These are phyloP conservation scores for Eilema caniola DNA, from an alignment of 2,888 invertebrate species.

Conservation along the genomic window DNA sequence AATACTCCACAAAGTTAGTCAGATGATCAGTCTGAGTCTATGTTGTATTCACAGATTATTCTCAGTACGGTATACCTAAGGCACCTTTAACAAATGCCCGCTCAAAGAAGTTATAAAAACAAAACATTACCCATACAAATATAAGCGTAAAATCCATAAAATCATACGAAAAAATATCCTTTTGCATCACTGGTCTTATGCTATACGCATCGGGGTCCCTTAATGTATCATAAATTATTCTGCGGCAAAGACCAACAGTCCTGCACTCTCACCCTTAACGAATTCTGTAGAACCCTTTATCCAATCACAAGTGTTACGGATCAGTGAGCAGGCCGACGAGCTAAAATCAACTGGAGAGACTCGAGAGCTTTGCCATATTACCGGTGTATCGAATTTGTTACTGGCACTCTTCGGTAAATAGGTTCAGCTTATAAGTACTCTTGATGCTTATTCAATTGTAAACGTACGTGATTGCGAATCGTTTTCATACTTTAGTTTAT, in stretches of 20 bases:
- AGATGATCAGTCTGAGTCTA: not conserved
- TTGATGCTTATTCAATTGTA: constrained; percentile 42
- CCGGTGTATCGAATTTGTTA: constrained; percentile 46
- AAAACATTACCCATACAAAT: not conserved
- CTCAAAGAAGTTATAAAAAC: not conserved
- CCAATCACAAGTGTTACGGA: constrained; percentile 75
- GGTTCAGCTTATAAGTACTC: constrained; percentile 33
- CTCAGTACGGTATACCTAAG: too few species aligned
- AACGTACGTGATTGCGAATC: constrained; percentile 26
- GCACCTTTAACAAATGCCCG: not conserved
- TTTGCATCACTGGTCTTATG: constrained; percentile 18
- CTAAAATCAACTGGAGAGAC: constrained; percentile 65
- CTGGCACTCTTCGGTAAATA: constrained; percentile 29
- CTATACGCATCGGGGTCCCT: constrained; percentile 41
- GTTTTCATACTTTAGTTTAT: constrained; percentile 22
- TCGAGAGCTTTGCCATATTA: constrained; percentile 59
- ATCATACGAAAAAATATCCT: constrained; percentile 33
- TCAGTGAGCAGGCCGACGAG: constrained; percentile 64
- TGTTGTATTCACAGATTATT: too few species aligned
- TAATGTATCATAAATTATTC: constrained; percentile 65
- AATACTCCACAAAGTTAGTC: not conserved
- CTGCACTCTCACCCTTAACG: constrained; percentile 56
- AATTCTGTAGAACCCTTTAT: constrained; percentile 71
- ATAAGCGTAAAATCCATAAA: constrained; percentile 9
- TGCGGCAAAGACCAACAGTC: constrained; percentile 52